phyloP scores from a whole-genome alignment of 2,797 vertebrate genomes.

The Acanthurus lineatus region DNA sequence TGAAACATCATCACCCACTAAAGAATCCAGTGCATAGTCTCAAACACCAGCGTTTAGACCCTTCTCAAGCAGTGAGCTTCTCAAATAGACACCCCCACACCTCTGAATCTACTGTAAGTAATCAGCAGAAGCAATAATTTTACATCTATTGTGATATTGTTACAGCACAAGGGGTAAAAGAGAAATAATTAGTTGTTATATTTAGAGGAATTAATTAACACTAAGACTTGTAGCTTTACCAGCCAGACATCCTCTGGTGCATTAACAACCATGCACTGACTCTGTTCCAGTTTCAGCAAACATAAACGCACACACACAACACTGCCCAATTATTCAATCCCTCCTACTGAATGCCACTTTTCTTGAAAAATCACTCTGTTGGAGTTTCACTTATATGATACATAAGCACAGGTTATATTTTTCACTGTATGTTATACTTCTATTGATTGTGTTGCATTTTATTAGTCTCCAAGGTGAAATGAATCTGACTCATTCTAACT shows the following conservation, averaged over 20 bases:
- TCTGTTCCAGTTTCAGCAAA: no score
- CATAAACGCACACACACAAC: not conserved
- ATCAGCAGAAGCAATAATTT: not conserved
- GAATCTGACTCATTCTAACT: slow-evolving; percentile 8
- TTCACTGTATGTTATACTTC: not conserved
- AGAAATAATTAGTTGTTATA: slow-evolving; percentile 3
- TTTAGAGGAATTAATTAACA: not conserved
- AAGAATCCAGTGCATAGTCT: not conserved
- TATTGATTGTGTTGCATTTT: not conserved
- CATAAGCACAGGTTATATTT: no score
- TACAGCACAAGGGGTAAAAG: not conserved
- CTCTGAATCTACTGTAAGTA: not conserved
- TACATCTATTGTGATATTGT: slow-evolving; percentile 1
- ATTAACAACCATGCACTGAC: not conserved
- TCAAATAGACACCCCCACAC: not conserved
- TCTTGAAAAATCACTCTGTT: not conserved
- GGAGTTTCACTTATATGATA: not conserved
- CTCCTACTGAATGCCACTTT: not conserved
- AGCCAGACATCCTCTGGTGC: not conserved
- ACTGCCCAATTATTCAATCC: not conserved
- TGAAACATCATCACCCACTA: not conserved
- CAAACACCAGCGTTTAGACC: not conserved
- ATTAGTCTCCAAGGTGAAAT: not conserved
- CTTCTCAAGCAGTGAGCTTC: not conserved
- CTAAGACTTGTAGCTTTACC: not conserved